Evolutionary conservation across 2,888 invertebrate genomes (phyloP).

Genomic region (Eristalis arbustorum): DNA sequence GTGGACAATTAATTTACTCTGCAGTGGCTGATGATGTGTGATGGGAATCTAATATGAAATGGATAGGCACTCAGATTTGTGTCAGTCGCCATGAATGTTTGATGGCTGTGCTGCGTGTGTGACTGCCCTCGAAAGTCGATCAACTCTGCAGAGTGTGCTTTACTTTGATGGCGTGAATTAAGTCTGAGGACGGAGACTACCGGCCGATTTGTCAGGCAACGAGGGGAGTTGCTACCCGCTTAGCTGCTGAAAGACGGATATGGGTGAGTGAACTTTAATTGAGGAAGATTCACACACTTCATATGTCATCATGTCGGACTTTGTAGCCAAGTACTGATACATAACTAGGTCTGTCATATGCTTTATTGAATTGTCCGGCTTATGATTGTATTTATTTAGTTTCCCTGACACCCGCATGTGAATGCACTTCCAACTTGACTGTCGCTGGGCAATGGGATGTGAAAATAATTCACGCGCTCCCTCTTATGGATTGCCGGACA

Average conservation of each 20-base stretch:
- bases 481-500: no score
- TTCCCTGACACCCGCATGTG: no score
- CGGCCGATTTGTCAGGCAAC: neutral
- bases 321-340: no score
- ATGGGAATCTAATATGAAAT: neutral
- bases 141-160: neutral
- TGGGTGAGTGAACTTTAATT: neutral
- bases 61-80: neutral
- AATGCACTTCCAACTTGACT: no score
- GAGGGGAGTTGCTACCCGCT: neutral
- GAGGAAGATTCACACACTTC: neutral
- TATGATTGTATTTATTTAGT: no score
- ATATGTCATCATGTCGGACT: no score
- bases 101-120: neutral
- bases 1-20: neutral
- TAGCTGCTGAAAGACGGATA: neutral
- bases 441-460: no score
- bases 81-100: neutral
- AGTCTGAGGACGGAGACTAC: neutral
- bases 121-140: neutral
- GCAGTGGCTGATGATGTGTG: neutral
- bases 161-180: neutral
- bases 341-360: no score
- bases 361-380: no score
- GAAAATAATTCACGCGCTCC: no score